phyloP scores from a whole-genome alignment of 2,888 invertebrate genomes.

The Lissonota sp. region DNA sequence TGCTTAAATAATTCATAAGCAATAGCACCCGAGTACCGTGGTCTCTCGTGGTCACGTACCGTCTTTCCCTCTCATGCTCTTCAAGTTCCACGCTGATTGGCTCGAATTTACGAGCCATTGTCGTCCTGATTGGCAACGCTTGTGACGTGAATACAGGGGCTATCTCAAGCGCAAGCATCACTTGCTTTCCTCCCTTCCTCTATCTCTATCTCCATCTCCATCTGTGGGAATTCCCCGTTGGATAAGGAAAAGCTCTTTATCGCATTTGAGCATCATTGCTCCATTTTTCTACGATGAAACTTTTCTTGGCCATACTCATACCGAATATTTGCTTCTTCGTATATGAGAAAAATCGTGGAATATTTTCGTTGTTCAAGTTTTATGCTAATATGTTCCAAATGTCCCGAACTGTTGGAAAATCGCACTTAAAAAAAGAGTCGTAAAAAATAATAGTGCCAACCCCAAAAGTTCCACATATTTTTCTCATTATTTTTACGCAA shows the following conservation, averaged over 20 bases:
- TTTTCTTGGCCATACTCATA: neutral
- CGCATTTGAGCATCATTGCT: slow-evolving; percentile 48
- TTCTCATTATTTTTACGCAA: no score
- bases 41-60: slow-evolving; percentile 80
- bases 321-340: no score
- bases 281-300: neutral
- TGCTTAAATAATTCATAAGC: slow-evolving; percentile 83
- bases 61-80: slow-evolving; percentile 62
- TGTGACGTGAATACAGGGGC: slow-evolving; percentile 72
- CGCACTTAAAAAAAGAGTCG: no score
- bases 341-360: no score
- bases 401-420: no score
- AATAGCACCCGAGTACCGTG: slow-evolving; percentile 72
- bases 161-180: neutral
- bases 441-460: no score
- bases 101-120: slow-evolving; percentile 82
- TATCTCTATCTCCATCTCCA: slow-evolving; percentile 7
- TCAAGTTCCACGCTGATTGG: slow-evolving; percentile 77
- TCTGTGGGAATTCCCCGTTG: neutral
- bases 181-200: neutral
- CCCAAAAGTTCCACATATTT: no score
- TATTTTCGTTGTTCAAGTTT: no score
- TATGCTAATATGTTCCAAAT: no score
- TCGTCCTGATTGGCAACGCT: slow-evolving; percentile 81
- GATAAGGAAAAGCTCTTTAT: slow-evolving; percentile 79